Base-by-base conservation (phyloP, 2,888 invertebrate species). In the Sinopyrophorus schimmeli region DNA sequence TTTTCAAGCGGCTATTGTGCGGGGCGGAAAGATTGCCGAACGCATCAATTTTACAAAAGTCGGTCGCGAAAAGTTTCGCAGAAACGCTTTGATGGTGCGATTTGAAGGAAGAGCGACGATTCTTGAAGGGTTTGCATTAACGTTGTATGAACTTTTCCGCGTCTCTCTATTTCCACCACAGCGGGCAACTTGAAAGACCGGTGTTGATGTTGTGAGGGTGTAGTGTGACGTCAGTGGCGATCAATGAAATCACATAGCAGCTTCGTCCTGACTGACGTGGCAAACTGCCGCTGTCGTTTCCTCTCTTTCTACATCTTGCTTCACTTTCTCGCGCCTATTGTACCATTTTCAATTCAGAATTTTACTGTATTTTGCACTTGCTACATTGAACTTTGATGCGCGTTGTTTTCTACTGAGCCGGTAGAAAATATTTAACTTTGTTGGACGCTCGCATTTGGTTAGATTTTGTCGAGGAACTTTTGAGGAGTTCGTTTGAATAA, bases 201-300 rank as follows among this genome's bases (percentile, higher is more conserved):
- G 14, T 27, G 49, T 38, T 49, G 49, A 43, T 35, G 43, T 39
- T 21, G 34, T 38, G 32, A 49, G 49, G 49, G 49, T 44, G 49
- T 49, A 39, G 15, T 37, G 40, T 50, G 50, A 50, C 50, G 50
- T 50, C 50, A 50, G 28, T 12, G 16, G 31, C 50, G 50, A 50
- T 50, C 50, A 41, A 50, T 50, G 50, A 46, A 50, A 46, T 50
- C 50, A 44, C 43, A 44, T 44, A 32, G 46, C 26, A 40, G 40
- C 32, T 32, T 44, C 20, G 38, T 38, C 38, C 28, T 38, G 31
- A 37, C 35, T 35, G 37, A 34, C 47, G 34, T 40, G 16, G 47
- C 27, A 15, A 47, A 46, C 46, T 39, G 32, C 31, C 31, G 20
- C 31, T 24, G 32, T 30, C 26, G 16, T 16, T 28, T 9, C 11